A percentile compares a stretch with the other conserved stretches of the same genome.
phyloP scores from a whole-genome alignment of 2,888 invertebrate species.

The Diaprepes abbreviatus region DNA sequence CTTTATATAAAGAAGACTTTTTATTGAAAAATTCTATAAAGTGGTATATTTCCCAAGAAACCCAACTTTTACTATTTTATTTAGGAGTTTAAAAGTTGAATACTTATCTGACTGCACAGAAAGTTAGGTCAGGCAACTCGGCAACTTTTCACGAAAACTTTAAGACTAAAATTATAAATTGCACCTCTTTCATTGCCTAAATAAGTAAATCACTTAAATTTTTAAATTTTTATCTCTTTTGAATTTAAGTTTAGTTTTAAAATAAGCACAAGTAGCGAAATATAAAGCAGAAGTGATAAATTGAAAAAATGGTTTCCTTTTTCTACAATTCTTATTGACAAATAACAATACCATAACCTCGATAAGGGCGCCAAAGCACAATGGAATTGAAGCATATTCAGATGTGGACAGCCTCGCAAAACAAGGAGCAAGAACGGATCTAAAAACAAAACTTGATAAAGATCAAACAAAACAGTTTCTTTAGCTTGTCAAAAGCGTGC shows the following conservation, averaged over 20 bases:
- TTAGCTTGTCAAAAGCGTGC: too few species aligned
- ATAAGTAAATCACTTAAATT: constrained; percentile 20
- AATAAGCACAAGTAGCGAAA: too few species aligned
- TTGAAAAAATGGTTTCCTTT: too few species aligned
- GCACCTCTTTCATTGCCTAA: not conserved
- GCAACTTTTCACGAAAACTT: constrained; percentile 19
- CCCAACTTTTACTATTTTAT: not conserved
- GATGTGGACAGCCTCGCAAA: too few species aligned
- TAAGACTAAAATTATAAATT: constrained; percentile 8
- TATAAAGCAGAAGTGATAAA: too few species aligned
- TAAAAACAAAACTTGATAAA: too few species aligned
- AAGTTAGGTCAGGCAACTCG: constrained; percentile 8
- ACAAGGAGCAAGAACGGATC: too few species aligned
- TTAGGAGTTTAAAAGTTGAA: constrained; percentile 16
- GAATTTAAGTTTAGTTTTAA: not conserved
- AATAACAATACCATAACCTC: too few species aligned
- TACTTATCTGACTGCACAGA: constrained; percentile 14
- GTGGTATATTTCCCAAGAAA: not conserved
- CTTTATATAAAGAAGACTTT: not conserved
- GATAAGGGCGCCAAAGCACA: too few species aligned
- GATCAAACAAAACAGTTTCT: too few species aligned
- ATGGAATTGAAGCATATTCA: too few species aligned
- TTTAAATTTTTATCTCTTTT: not conserved
- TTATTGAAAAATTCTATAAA: not conserved
- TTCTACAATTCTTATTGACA: too few species aligned